These are phyloP conservation scores for Toxotes chatareus DNA, from an alignment of 2,113 vertebrate species.

Conservation along the genomic window DNA sequence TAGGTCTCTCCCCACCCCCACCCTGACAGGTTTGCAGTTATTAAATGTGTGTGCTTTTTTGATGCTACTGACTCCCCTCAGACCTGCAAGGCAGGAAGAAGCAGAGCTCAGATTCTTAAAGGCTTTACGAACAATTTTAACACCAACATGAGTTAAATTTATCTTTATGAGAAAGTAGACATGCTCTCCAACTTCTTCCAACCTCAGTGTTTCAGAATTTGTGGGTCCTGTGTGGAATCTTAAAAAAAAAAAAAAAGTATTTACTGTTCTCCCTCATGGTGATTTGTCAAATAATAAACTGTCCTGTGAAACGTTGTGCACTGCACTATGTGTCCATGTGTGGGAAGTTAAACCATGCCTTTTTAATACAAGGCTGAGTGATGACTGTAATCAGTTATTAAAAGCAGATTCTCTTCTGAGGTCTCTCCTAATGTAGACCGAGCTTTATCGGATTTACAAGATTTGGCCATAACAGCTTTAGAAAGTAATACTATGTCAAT, in stretches of 20 bases:
- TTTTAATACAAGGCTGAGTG: not conserved
- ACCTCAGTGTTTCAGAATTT: not conserved
- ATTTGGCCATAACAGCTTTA: not conserved
- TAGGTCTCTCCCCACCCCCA: not conserved
- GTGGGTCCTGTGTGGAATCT: not conserved
- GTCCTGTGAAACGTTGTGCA: not conserved
- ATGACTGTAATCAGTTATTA: not conserved
- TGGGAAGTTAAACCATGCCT: not conserved
- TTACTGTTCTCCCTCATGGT: not conserved
- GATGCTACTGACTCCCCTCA: not conserved
- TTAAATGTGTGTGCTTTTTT: not conserved
- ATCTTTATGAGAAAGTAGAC: not conserved
- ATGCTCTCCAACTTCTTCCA: not conserved
- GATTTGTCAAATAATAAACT: not conserved
- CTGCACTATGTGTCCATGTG: not conserved
- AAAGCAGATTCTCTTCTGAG: not conserved
- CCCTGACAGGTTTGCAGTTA: not conserved
- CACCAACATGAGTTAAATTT: not conserved
- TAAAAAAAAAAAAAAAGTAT: not conserved
- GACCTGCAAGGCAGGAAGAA: not conserved
- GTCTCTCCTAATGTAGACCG: not conserved
- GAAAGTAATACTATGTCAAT: not conserved
- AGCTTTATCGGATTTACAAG: not conserved
- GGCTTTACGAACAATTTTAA: not conserved
- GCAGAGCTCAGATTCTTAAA: not conserved